phyloP scores from a whole-genome alignment of 2,888 invertebrate genomes.

The Chironomus riparius region DNA sequence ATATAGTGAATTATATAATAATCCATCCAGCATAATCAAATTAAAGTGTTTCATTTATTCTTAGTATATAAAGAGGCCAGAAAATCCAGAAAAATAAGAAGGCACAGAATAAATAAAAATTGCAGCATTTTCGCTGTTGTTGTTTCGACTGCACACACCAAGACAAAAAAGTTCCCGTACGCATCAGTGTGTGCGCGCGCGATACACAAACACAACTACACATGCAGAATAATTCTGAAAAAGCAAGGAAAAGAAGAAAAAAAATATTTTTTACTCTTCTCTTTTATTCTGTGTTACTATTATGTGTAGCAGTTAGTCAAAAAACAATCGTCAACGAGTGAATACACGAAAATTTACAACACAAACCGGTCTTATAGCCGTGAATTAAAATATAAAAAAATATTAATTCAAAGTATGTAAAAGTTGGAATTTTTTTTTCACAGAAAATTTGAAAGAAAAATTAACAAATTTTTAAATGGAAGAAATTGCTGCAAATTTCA shows the following conservation, averaged over 20 bases:
- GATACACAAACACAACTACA: background rate
- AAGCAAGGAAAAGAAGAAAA: background rate
- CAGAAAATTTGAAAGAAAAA: background rate
- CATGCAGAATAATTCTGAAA: background rate
- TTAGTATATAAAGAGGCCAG: background rate
- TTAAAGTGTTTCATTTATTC: no score
- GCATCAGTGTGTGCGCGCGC: background rate
- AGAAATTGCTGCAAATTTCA: background rate
- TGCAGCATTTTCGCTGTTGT: background rate
- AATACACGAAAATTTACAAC: conserved; percentile 10
- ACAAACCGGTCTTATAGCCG: conserved; percentile 15
- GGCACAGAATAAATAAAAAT: background rate
- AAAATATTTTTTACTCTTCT: conserved; percentile 4
- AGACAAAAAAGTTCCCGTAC: background rate
- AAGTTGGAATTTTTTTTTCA: background rate
- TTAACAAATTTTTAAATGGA: background rate
- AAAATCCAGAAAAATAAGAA: background rate
- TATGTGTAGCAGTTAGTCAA: conserved; percentile 18
- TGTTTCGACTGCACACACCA: background rate
- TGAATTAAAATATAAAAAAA: background rate
- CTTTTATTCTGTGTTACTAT: conserved; percentile 21
- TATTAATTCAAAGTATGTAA: background rate
- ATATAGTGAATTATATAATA: no score
- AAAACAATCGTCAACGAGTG: conserved; percentile 24
- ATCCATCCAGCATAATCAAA: no score